Conservation (phyloP, 2,888 invertebrate species). For the Hyposoter didymator region DNA sequence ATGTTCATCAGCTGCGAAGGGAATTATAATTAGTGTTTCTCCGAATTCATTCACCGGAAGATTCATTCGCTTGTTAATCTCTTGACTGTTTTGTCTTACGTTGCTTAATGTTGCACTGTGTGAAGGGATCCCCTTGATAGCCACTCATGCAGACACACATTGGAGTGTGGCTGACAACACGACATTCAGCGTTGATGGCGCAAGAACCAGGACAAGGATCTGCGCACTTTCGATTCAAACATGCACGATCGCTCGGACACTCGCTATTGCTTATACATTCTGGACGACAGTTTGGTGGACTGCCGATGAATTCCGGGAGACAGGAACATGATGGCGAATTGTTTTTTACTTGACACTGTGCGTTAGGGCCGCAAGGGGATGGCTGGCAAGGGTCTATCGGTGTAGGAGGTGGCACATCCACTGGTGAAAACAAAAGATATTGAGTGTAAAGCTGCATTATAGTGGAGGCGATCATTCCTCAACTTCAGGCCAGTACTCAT, state of each 20-base stretch:
- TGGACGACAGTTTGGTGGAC: conserved; percentile 91
- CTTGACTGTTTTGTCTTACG: conserved; percentile 83
- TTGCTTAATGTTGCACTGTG: conserved; percentile 88
- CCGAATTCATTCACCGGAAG: background rate
- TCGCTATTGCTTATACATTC: conserved; percentile 93
- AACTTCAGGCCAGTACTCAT: background rate
- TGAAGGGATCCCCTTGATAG: conserved; percentile 93
- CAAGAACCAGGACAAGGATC: conserved; percentile 94
- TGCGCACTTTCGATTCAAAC: conserved; percentile 90
- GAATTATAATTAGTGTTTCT: conserved; percentile 56
- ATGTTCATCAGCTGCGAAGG: conserved; percentile 56
- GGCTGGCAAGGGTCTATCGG: conserved; percentile 90
- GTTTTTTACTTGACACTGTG: conserved; percentile 89
- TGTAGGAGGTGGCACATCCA: conserved; percentile 83
- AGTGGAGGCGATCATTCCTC: background rate
- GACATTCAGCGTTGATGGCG: conserved; percentile 91
- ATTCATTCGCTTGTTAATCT: conserved; percentile 80
- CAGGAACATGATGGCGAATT: conserved; percentile 92
- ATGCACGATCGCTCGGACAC: conserved; percentile 89
- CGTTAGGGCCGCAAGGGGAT: conserved; percentile 93
- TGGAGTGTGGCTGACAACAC: conserved; percentile 91
- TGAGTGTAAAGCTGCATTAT: background rate
- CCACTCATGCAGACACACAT: conserved; percentile 90
- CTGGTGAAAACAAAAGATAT: conserved; percentile 77
- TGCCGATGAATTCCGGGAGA: conserved; percentile 87